Conservation (phyloP, 2,888 invertebrate genomes). For the Cantharis rustica region DNA sequence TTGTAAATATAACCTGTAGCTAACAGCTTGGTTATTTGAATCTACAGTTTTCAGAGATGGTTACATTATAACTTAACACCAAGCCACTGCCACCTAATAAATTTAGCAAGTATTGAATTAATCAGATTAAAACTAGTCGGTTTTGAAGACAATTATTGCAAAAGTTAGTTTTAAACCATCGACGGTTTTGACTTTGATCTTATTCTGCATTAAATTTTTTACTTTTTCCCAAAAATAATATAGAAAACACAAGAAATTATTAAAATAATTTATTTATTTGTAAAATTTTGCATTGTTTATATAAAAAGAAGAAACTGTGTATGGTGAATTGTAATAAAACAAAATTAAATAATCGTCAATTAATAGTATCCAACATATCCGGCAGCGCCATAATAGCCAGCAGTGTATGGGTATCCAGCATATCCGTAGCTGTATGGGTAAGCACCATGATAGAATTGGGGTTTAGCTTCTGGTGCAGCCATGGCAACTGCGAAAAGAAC, state of each 20-base stretch:
- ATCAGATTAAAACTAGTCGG: too few species aligned
- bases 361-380: constrained; percentile 5
- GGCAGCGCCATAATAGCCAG: constrained; percentile 1
- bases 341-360: background rate
- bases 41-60: too few species aligned
- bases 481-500: constrained; percentile 25
- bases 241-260: background rate
- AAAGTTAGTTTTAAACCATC: too few species aligned
- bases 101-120: too few species aligned
- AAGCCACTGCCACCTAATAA: too few species aligned
- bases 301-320: background rate
- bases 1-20: too few species aligned
- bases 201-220: too few species aligned
- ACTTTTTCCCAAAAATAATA: too few species aligned
- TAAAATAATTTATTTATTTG: background rate
- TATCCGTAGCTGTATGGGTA: constrained; percentile 16
- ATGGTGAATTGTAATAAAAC: background rate
- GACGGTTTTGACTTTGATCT: too few species aligned
- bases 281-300: background rate
- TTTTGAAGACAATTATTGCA: too few species aligned
- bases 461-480: constrained; percentile 24
- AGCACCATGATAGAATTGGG: constrained; percentile 7
- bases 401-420: constrained; percentile 12
- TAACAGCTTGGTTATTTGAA: too few species aligned
- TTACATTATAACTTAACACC: too few species aligned